These are phyloP conservation scores for Hipposideros armiger DNA, from an alignment of 2,113 vertebrate genomes.

Conservation along the genomic window DNA sequence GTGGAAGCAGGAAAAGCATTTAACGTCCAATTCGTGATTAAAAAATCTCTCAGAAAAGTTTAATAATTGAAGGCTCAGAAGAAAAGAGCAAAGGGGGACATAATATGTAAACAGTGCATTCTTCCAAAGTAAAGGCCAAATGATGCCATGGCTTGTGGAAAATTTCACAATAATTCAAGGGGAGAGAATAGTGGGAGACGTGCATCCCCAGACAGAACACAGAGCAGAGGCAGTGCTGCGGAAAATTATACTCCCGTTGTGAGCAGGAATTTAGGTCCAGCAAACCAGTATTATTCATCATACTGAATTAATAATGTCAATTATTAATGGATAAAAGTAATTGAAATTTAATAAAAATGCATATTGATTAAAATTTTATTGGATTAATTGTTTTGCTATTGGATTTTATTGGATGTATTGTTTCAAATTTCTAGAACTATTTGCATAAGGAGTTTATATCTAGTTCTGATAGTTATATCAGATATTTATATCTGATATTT, in stretches of 20 bases:
- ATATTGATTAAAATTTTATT: background rate
- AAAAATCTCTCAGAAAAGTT: background rate
- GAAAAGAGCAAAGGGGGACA: background rate
- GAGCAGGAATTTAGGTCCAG: background rate
- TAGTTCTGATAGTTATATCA: background rate
- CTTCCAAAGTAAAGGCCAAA: background rate
- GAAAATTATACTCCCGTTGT: background rate
- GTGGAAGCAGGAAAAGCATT: background rate
- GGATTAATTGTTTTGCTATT: background rate
- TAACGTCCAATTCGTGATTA: background rate
- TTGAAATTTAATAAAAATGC: background rate
- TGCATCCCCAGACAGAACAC: background rate
- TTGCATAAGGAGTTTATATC: background rate
- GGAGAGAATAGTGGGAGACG: background rate
- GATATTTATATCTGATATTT: background rate
- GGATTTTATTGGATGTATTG: background rate
- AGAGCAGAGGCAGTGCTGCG: background rate
- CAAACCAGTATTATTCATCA: background rate
- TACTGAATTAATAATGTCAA: background rate
- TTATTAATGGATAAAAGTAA: constrained; percentile 37
- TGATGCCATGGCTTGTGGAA: background rate
- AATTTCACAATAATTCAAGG: background rate
- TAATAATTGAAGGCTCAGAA: background rate
- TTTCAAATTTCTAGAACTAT: constrained; percentile 39
- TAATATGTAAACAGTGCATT: background rate